Base-by-base conservation (phyloP, 2,797 vertebrate genomes). In the Uromys caudimaculatus region DNA sequence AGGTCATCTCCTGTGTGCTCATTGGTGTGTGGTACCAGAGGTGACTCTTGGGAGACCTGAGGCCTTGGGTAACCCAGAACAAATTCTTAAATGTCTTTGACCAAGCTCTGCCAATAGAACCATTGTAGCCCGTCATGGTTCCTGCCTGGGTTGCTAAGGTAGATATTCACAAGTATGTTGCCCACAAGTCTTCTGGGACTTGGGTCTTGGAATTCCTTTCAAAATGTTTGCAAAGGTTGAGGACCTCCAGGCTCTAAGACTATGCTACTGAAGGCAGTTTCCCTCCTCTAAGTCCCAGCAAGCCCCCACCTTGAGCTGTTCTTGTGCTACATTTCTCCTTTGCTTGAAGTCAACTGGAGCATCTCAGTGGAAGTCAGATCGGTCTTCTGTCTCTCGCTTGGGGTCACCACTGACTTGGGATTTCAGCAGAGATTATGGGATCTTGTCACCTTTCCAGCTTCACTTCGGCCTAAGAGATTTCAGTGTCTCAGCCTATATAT, bases 141-240 rank as follows among this genome's bases (percentile, higher is more conserved):
- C 50, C 0, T 3, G 0, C 62, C 32, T 21, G 21, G 76, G 44
- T 8, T 4, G 3, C 6, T 1, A 75, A 60, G 0, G 11, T 17
- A n/a, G 32, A 3, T 2, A 47, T 35, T 24, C 50, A 56, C 21
- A 3, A 1, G 16, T 50, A 32, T 6, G 1, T 12, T 24, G 7
- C 12, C 0, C 50, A 41, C 0, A 1, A 54, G 27, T 58, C 35
- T 1, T 0, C 0, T 35, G 44, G 62, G 54, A 60, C 82, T 9
- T 0, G 0, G 0, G 47, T 54, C 29, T 32, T 4, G 27, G 62
- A 19, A 27, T 27, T 2, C 4, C 16, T 17, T 69, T 0, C 23
- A 64, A 78, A 13, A 38, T 27, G 21, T 24, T 27, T 38, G 19
- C 6, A 56, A 44, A 41, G 29, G 23, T 12, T 12, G 32, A 27